These are phyloP conservation scores for Hyposoter dolosus DNA, from an alignment of 2,888 invertebrate species.

Conservation along the genomic window DNA sequence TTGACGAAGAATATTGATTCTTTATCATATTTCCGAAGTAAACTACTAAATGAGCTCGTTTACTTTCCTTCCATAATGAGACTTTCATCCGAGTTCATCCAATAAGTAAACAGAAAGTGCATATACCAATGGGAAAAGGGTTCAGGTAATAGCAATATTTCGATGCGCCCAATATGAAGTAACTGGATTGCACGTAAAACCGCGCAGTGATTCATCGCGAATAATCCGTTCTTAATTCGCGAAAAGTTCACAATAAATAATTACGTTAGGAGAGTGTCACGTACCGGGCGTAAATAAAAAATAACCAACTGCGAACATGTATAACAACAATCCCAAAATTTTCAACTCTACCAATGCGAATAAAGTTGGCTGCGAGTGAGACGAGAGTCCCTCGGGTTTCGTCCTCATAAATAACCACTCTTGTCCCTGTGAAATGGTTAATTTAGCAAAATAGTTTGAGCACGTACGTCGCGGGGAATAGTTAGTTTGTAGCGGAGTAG, in stretches of 20 bases:
- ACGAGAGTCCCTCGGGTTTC: constrained; percentile 24
- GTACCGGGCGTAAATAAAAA: neutral
- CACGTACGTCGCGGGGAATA: constrained; percentile 59
- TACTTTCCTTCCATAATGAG: neutral
- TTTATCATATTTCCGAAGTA: neutral
- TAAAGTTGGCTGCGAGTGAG: constrained; percentile 13
- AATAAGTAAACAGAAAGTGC: too few species aligned
- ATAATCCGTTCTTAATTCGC: neutral
- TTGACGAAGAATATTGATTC: neutral
- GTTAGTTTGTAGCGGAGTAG: constrained; percentile 59
- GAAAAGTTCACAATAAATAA: constrained; percentile 12
- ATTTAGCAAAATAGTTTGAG: constrained; percentile 69
- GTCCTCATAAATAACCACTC: constrained; percentile 64
- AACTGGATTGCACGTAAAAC: neutral
- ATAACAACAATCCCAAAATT: constrained; percentile 30
- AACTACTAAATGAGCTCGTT: neutral
- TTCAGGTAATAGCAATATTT: neutral
- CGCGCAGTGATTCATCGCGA: neutral
- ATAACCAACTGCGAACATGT: neutral
- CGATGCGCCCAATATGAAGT: neutral
- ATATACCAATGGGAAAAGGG: neutral
- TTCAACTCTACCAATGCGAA: constrained; percentile 15
- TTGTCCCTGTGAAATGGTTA: constrained; percentile 64
- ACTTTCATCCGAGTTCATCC: neutral
- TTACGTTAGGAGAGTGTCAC: neutral